phyloP scores from a whole-genome alignment of 2,797 vertebrate genomes.

The Lepus townsendii region DNA sequence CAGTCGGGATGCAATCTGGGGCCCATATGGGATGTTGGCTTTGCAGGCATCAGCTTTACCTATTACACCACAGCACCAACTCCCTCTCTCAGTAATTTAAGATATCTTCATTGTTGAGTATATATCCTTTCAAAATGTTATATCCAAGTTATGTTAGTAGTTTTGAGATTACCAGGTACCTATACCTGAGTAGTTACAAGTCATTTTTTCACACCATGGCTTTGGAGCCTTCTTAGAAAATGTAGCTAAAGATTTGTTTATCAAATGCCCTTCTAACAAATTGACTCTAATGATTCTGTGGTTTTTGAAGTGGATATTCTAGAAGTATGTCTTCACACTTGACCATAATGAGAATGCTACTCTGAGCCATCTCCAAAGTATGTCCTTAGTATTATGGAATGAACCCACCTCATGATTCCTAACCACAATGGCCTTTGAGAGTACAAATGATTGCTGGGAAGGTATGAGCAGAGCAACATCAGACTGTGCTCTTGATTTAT shows the following conservation, averaged over 20 bases:
- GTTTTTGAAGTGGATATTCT: not conserved
- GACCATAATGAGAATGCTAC: not conserved
- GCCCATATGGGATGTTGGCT: no score
- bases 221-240: not conserved
- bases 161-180: not conserved
- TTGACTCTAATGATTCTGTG: not conserved
- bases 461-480: not conserved
- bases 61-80: no score
- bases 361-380: not conserved
- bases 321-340: not conserved
- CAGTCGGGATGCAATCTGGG: no score
- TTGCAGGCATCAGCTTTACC: no score
- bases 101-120: not conserved
- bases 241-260: not conserved
- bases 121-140: not conserved
- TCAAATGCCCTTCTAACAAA: not conserved
- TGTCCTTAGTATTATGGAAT: not conserved
- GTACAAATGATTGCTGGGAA: not conserved
- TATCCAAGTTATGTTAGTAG: not conserved
- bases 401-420: not conserved
- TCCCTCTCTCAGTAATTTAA: not conserved
- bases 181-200: not conserved
- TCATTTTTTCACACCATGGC: not conserved
- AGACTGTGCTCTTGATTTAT: not conserved
- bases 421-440: not conserved